Base-by-base conservation (phyloP, 2,797 vertebrate genomes). In the Schizopygopsis malacanthus region DNA sequence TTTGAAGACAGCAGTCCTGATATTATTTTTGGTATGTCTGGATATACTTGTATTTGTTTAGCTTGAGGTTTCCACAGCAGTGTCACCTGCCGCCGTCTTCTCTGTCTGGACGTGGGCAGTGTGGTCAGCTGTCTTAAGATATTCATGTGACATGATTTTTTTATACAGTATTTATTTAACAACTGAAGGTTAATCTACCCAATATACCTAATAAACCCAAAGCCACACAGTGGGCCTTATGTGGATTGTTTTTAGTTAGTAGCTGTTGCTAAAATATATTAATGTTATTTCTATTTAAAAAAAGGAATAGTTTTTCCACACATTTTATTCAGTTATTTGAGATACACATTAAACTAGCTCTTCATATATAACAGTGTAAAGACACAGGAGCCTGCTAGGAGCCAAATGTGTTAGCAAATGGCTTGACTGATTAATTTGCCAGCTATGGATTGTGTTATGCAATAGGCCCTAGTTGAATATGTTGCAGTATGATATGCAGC, bases 51-150 rank as follows among this genome's bases (percentile, higher is more conserved):
- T 89, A 84, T 86, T 88, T 86, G 88, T 88, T 88, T 86, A 83
- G 85, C n/a, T 54, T 47, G 39, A 77, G 43, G 12, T 84, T 91
- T 87, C 52, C 86, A 79, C 22, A 28, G 70, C 63, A 59, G 39
- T 79, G 75, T 85, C 87, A 86, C 45, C 80, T 76, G 43, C 45
- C 20, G 43, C 22, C 33, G 9, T 52, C 13, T 22, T 80, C 71
- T 70, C 81, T 79, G 70, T 59, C 61, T 70, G 37, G n/a, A 67
- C 1, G 8, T 83, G 80, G 37, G 25, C 69, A 71, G 45, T 81
- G 77, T 63, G 87, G 86, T 77, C n/a, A 61, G 75, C 84, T 59
- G 82, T 77, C 87, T 88, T 85, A 54, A 87, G 89, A 88, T 83
- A 73, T 73, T 79, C 78, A 84, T 87, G 84, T 88, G 83, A 81